Base-by-base conservation (phyloP, 2,113 vertebrate species). In the Axis porcinus region DNA sequence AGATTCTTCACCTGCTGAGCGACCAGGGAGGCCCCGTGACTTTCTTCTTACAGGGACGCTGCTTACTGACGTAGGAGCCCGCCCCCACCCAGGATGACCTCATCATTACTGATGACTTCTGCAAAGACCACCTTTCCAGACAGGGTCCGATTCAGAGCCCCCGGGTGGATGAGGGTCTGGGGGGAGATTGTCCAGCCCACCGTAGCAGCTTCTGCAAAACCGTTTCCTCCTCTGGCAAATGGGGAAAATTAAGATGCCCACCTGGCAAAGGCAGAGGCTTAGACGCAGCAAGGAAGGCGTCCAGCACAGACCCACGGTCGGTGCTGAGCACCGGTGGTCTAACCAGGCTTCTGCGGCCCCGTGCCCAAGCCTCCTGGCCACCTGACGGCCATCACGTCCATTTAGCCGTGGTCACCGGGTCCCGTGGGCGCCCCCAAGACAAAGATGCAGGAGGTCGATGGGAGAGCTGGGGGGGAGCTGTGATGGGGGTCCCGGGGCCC, bases 51-150 rank as follows among this genome's bases (percentile, higher is more conserved):
- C 33, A 27, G 88, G 50, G 52, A 88, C 11, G 12, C 79, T 78
- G 52, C 57, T 70, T 50, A 50, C 54, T 43, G 43, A 12, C 33
- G 67, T 54, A 30, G 54, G 52, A 50, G n/a, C 45, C 57, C 2
- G 5, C 28, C 16, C 12, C 70, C 55, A 45, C n/a, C 30, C 40
- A 40, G 28, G 5, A 23, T 91, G 45, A 52, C 8, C 67, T 94
- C 58, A 33, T 83, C 36, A 64, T n/a, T 88, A 43, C 55, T 90
- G 83, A 74, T 50, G 47, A 86, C 16, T 70, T 85, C 25, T 60
- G 28, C 15, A 7, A 54, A 92, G 87, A 67, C 45, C 82, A n/a
- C 64, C 11, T 93, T 92, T 86, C 76, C 79, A 95, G 81, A 94
- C 55, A 28, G 60, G 36, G 55, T 58, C 45, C 79, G 15, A n/a